Base-by-base conservation (phyloP, 30 jellyfish, hydroid and myxozoan genomes). In the Cassiopea andromeda region DNA sequence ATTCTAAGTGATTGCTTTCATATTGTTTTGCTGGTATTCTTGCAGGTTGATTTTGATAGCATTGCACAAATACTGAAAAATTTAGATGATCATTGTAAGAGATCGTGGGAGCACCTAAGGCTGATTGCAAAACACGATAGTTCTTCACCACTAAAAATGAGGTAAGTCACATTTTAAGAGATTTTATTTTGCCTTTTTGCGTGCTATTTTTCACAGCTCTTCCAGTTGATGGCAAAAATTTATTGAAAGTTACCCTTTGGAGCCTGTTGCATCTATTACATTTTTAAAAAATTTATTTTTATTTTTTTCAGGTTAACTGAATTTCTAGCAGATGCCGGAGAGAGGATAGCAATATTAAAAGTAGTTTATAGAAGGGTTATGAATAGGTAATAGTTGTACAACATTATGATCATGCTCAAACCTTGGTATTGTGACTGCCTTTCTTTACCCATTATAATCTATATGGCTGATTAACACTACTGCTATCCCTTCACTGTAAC, bases 71-170 rank as follows among this genome's bases (percentile, higher is more conserved):
- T 92, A 64, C 91, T 96, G 80, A 79, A 85, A 27, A 93, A 90
- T 60, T 72, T 96, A 82, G 99, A 96, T 82, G 99, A 96, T 57
- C 91, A 77, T 71, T 96, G 99, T 81, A 96, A 92, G 68, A 84
- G 92, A 73, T 96, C 99, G 7, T 96, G 99, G 99, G 99, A 96
- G 75, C 92, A 96, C 77, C 75, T 96, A 69, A 75, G 99, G 61
- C 80, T 96, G 73, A 91, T 96, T 48, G 99, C 99, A 69, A 96
- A 96, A 64, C 99, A 96, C 76, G 99, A 96, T 84, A 96, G 99
- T 80, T 89, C 99, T 16, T 92, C 99, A 54, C 99, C 99, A 13
- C 77, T 96, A 44, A 96, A 96, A 81, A 96, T 96, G 64, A 92
- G 97, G 99, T 96, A 85, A 60, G 82, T 50, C 64, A 3, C 0